Percentiles rank a stretch among this genome's conserved stretches.
Evolutionary conservation across 2,797 vertebrate species (phyloP).

Genomic region (Cephalopachus bancanus): DNA sequence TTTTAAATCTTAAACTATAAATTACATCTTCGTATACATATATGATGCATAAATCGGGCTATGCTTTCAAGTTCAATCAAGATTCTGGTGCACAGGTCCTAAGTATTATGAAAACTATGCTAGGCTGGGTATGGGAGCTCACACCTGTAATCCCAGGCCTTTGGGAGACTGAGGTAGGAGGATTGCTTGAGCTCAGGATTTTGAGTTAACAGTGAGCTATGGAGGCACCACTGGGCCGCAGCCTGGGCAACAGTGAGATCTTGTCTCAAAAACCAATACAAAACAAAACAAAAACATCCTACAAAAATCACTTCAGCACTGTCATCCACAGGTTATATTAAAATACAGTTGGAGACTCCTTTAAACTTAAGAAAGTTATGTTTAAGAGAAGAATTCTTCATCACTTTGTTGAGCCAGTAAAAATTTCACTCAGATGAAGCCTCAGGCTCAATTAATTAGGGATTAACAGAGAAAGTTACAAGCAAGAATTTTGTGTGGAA

Average conservation of each 20-base stretch:
- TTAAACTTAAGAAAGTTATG: conserved; percentile 21
- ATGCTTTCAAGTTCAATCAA: neutral
- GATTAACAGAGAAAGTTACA: neutral
- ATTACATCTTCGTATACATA: neutral
- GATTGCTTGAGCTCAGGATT: too few relatives aligned
- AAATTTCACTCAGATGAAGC: neutral
- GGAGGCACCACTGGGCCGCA: too few relatives aligned
- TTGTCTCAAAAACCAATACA: too few relatives aligned
- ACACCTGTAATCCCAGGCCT: too few relatives aligned
- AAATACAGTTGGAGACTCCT: neutral
- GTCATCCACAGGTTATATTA: neutral
- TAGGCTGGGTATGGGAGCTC: too few relatives aligned
- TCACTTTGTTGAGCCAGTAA: neutral
- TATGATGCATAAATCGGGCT: neutral
- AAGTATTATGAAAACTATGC: neutral
- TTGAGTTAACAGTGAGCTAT: too few relatives aligned
- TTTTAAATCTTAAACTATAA: neutral
- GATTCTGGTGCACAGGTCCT: neutral
- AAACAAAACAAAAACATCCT: neutral
- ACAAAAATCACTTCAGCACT: neutral
- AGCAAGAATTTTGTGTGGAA: neutral
- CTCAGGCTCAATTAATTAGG: neutral
- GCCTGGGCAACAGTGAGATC: too few relatives aligned
- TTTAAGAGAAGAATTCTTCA: neutral
- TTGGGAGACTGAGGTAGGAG: too few relatives aligned